phyloP scores from a whole-genome alignment of 2,113 vertebrate species.

The Zosterops japonicus region DNA sequence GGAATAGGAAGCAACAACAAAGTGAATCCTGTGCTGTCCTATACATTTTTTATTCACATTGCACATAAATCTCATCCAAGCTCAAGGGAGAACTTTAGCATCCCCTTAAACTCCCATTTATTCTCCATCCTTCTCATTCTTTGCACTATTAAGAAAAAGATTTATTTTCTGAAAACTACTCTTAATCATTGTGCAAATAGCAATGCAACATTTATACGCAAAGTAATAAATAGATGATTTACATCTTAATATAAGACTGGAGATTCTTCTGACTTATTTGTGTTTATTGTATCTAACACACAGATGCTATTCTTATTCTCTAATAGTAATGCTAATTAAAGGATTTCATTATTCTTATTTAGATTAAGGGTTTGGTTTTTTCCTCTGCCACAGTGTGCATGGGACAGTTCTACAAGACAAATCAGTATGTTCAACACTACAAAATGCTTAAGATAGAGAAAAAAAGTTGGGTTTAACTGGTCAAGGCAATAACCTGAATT shows the following conservation, averaged over 20 bases:
- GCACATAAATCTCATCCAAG: slow-evolving; percentile 52
- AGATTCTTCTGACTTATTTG: slow-evolving; percentile 27
- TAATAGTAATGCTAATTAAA: slow-evolving; percentile 29
- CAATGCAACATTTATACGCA: slow-evolving; percentile 38
- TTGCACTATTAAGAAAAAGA: slow-evolving; percentile 52
- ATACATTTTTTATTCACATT: slow-evolving; percentile 52
- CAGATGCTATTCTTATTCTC: neutral
- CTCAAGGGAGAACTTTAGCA: slow-evolving; percentile 45
- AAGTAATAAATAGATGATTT: slow-evolving; percentile 48
- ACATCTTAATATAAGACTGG: neutral
- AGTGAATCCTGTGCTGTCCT: slow-evolving; percentile 26
- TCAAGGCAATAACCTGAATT: neutral
- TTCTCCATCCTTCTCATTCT: slow-evolving; percentile 39
- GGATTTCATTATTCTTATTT: slow-evolving; percentile 1
- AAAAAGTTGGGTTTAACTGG: neutral
- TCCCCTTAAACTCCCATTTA: slow-evolving; percentile 44
- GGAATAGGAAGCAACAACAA: slow-evolving; percentile 26
- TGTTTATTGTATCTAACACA: slow-evolving; percentile 4
- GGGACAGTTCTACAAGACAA: neutral
- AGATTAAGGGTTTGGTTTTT: neutral
- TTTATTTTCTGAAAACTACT: slow-evolving; percentile 49
- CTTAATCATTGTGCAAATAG: slow-evolving; percentile 58
- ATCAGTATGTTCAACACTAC: neutral
- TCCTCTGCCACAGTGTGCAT: neutral
- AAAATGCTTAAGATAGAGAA: neutral